phyloP scores from a whole-genome alignment of 2,888 invertebrate species.

The Sarcophaga rosellei region DNA sequence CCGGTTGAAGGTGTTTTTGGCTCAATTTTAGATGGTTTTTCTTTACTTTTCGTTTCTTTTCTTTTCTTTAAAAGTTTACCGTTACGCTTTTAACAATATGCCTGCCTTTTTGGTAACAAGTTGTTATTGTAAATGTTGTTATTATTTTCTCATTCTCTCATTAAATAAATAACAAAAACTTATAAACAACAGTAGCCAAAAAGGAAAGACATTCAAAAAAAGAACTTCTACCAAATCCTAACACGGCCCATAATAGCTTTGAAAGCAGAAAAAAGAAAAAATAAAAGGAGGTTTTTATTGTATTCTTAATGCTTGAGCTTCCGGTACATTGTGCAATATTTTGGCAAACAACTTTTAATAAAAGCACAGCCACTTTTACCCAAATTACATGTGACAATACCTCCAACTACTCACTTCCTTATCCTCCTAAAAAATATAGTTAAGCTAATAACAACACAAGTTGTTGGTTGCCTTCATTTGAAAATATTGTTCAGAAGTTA shows the following conservation, averaged over 20 bases:
- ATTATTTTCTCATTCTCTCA: constrained; percentile 63
- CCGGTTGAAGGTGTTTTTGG: constrained; percentile 70
- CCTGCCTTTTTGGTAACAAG: constrained; percentile 32
- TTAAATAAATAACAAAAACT: constrained; percentile 56
- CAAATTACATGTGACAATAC: constrained; percentile 52
- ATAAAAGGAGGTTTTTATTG: constrained; percentile 67
- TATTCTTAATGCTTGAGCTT: constrained; percentile 70
- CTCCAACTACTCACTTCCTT: not conserved
- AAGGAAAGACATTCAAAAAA: not conserved
- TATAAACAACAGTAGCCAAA: constrained; percentile 33
- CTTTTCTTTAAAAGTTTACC: not conserved
- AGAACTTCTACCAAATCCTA: not conserved
- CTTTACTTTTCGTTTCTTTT: constrained; percentile 1
- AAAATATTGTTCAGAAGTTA: constrained; percentile 8
- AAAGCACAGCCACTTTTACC: constrained; percentile 52
- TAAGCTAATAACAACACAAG: not conserved
- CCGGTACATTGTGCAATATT: constrained; percentile 70
- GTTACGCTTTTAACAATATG: constrained; percentile 38
- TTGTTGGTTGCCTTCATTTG: not conserved
- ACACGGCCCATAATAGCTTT: constrained; percentile 2
- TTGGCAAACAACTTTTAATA: constrained; percentile 69
- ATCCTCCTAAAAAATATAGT: not conserved
- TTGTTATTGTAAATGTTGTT: constrained; percentile 29
- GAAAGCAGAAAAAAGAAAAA: not conserved
- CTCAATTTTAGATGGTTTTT: constrained; percentile 43